Conservation (phyloP, 2,797 vertebrate species). For the Rhinatrema bivittatum region DNA sequence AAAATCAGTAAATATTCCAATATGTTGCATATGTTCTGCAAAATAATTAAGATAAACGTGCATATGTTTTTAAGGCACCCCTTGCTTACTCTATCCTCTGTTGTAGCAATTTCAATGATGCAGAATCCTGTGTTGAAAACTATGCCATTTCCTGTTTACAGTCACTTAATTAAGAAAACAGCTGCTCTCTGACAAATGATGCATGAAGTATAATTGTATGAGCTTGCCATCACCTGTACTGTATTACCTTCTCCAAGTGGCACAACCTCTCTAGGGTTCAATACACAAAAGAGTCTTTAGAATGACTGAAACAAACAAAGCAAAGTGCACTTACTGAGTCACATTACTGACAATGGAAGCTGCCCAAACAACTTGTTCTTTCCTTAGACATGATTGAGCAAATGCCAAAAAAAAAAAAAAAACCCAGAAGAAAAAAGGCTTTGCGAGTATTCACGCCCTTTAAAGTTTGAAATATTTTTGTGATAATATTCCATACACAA, state of each 20-base stretch:
- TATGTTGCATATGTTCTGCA: no score
- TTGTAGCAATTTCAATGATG: no score
- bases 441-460: background rate
- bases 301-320: no score
- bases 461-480: background rate
- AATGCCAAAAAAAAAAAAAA: background rate
- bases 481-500: accelerated
- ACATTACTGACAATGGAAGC: background rate
- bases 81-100: no score
- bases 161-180: background rate
- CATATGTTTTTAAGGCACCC: no score
- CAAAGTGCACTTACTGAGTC: no score
- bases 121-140: background rate
- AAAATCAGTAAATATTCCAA: no score
- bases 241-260: background rate
- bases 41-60: no score
- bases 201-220: background rate
- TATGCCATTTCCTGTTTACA: background rate
- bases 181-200: background rate
- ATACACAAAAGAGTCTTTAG: background rate
- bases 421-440: background rate
- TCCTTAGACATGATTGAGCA: background rate
- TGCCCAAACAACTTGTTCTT: background rate
- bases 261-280: accelerated
- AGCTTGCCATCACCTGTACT: background rate